Evolutionary conservation across 1,140 invertebrate species (phyloP), one percentile per base, ranked within the genome.

Genomic region (Adoxophyes honmai): DNA sequence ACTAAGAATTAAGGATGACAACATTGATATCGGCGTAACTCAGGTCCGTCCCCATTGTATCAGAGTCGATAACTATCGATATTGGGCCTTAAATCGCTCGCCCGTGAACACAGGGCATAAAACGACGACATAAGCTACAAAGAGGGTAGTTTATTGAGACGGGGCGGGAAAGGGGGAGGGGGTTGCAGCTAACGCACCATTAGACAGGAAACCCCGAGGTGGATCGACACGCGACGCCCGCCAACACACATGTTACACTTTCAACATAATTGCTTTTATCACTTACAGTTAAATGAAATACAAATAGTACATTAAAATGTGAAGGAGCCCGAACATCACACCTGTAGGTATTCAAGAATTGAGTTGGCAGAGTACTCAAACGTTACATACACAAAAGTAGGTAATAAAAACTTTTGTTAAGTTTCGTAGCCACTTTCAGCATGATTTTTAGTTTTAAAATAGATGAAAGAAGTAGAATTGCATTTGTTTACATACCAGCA

Each of bases 191-290:
- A 75, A 81, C 83, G 81, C 83, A 78, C 80, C 81, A 86, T 86
- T 86, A 86, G 81, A 56, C 75, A 63, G 68, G 64, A 59, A 75
- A 65, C 68, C 73, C 72, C 66, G 70, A 34, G 70, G 74, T 57
- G 73, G 65, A 56, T 57, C 73, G 65, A 72, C 78, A 80, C 78
- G 79, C 75, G 78, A 78, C 68, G 73, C 63, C 72, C 55, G 42
- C 42, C 42, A 34, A 56, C 28, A 75, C 81, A 78, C 78, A 74
- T 85, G 79, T 78, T 85, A 80, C 72, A 75, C 79, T 82, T 79
- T 75, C 72, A 80, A 75, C 74, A 62, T 82, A 83, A 86, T 80
- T 82, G 78, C 73, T 71, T 75, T 81, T 84, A 48, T 48, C 42
- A 48, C 18, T 48, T 48, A 33, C 42, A 48, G 42, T 48, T 28